Percentiles rank a stretch among this genome's conserved stretches.
These are phyloP conservation scores for Rhagoletis zephyria DNA, from an alignment of 1,140 invertebrate species.

Conservation along the genomic window DNA sequence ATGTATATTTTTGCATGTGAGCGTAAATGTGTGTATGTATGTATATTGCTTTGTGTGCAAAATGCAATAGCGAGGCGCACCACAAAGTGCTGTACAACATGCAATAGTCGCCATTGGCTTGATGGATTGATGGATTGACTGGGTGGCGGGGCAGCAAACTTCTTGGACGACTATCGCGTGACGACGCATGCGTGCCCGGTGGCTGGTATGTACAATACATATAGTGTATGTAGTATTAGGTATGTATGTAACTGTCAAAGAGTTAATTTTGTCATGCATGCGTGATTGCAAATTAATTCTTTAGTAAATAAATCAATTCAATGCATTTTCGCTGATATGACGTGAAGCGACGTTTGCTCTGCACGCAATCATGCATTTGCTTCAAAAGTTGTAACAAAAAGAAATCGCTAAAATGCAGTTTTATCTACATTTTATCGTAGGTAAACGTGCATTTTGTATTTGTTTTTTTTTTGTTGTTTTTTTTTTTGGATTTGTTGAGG, in stretches of 20 bases:
- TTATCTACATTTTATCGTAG: no score
- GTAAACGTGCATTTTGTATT: not conserved
- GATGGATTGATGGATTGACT: not conserved
- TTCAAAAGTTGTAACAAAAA: not conserved
- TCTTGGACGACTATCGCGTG: not conserved
- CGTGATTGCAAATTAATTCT: not conserved
- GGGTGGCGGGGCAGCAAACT: not conserved
- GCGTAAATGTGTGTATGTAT: not conserved
- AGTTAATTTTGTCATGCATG: not conserved
- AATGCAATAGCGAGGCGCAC: constrained; percentile 39
- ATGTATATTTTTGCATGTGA: not conserved
- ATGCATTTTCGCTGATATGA: not conserved
- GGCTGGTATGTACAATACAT: not conserved
- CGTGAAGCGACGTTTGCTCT: not conserved
- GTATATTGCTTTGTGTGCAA: not conserved
- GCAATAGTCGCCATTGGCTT: not conserved
- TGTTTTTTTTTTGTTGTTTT: not conserved
- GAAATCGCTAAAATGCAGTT: not conserved
- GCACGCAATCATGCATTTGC: not conserved
- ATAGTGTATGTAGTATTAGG: not conserved
- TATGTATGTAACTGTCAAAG: not conserved
- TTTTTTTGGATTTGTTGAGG: not conserved
- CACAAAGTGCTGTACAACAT: constrained; percentile 18
- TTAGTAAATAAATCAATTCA: not conserved
- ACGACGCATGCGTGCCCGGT: not conserved